These are phyloP conservation scores for Dynastes hyllus DNA, from an alignment of 2,888 invertebrate species.

Conservation along the genomic window DNA sequence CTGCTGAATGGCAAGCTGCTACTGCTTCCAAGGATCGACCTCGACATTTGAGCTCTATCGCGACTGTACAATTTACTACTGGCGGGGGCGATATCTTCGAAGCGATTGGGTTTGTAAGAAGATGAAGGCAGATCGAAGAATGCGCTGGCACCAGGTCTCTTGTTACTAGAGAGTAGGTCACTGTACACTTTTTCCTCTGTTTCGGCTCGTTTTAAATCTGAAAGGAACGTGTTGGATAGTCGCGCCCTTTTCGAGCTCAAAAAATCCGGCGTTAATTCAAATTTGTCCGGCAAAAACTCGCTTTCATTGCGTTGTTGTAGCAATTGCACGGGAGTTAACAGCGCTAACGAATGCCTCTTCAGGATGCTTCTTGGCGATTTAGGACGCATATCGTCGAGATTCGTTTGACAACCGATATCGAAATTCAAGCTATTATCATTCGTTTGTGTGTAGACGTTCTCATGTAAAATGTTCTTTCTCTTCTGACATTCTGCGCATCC, in stretches of 20 bases:
- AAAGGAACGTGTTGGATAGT: neutral
- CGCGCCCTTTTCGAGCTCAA: neutral
- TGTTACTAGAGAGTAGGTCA: neutral
- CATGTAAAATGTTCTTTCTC: neutral
- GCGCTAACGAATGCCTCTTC: neutral
- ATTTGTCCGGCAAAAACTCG: neutral
- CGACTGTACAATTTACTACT: neutral
- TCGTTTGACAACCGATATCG: slow-evolving; percentile 4
- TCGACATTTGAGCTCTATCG: neutral
- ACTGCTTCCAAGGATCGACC: neutral
- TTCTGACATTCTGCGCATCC: slow-evolving; percentile 10
- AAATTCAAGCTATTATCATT: neutral
- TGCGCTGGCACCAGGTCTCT: neutral
- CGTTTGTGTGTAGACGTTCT: neutral
- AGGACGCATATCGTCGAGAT: neutral
- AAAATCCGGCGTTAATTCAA: neutral
- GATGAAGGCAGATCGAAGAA: neutral
- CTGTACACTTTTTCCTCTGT: neutral
- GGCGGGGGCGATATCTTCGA: neutral
- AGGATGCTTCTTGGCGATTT: neutral
- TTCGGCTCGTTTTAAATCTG: neutral
- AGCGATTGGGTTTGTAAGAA: neutral
- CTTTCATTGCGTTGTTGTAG: neutral
- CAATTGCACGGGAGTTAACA: neutral
- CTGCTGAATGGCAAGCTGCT: neutral